Evolutionary conservation across 2,113 vertebrate species (phyloP), one percentile per base, ranked within the genome.

Genomic region (Archilochus colubris): DNA sequence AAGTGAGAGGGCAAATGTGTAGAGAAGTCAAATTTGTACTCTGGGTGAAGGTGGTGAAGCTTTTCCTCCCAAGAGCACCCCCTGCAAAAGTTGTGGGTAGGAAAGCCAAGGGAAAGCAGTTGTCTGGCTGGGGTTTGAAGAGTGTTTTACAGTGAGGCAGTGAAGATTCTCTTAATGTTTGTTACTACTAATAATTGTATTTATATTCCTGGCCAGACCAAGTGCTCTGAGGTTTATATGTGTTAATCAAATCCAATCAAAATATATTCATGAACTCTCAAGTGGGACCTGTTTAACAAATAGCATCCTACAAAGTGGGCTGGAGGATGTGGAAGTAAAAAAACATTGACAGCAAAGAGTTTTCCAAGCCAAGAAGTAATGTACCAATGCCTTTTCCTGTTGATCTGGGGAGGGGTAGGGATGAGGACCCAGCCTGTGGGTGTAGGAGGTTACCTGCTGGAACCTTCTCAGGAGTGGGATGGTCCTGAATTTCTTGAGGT

Each of bases 231-330:
- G 22, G 55, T 80, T 85, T 80, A 48, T 67, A 59, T 66, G 22
- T 33, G 36, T 62, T 86, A 86, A 84, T 67, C 31, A 93, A 86
- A 91, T 81, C 61, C 69, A 64, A 78, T 79, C 80, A 94, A 88
- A 88, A 53, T n/a, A 28, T 7, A 57, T 68, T 89, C 91, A 77
- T 62, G 78, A 48, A 28, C 27, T 57, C 64, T 89, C 40, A 23
- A 38, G 88, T 12, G 72, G 61, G 64, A 72, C 67, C 48, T 7
- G 10, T 69, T 94, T 91, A 80, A 82, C 31, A 74, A 91, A 80
- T 12, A 77, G 2, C 4, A 11, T 70, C 27, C 64, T 83, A 48
- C 31, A 40, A 90, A 53, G 44, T 61, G 76, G 40, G 53, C 89
- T 90, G 67, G 62, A 67, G 68, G 81, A 8, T 19, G 25, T 38